Evolutionary conservation across 2,888 invertebrate genomes (phyloP).

Genomic region (Eutolmus rufibarbis): DNA sequence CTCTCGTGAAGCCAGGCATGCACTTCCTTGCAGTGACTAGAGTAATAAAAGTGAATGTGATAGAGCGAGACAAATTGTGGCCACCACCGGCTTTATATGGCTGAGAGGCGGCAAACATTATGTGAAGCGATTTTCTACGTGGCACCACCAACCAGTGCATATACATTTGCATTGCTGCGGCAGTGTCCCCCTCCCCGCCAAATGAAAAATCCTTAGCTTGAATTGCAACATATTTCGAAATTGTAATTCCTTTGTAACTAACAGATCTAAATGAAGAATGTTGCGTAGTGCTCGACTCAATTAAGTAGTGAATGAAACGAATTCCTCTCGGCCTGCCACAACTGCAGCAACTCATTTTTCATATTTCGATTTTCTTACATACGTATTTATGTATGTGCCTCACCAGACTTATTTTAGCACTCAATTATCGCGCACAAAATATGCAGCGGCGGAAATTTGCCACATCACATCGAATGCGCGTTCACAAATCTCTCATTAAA

Average conservation of each 20-base stretch:
- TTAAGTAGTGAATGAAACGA: not conserved
- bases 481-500: not conserved
- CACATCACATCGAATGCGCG: not conserved
- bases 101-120: not conserved
- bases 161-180: not conserved
- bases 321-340: not conserved
- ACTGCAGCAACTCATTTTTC: not conserved
- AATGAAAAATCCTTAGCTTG: not conserved
- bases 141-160: not conserved
- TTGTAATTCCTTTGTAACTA: not conserved
- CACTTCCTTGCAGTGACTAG: not conserved
- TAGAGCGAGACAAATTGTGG: conserved; percentile 19
- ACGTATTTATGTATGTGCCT: not conserved
- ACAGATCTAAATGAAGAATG: not conserved
- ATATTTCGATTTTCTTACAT: not conserved
- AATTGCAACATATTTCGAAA: not conserved
- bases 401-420: not conserved
- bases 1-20: not conserved
- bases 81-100: not conserved
- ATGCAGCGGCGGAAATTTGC: not conserved
- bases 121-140: not conserved
- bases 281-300: not conserved
- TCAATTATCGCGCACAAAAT: not conserved
- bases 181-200: not conserved
- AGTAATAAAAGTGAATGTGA: conserved; percentile 24